phyloP scores from a whole-genome alignment of 2,797 vertebrate species.

The Phrynocephalus guinanensis region DNA sequence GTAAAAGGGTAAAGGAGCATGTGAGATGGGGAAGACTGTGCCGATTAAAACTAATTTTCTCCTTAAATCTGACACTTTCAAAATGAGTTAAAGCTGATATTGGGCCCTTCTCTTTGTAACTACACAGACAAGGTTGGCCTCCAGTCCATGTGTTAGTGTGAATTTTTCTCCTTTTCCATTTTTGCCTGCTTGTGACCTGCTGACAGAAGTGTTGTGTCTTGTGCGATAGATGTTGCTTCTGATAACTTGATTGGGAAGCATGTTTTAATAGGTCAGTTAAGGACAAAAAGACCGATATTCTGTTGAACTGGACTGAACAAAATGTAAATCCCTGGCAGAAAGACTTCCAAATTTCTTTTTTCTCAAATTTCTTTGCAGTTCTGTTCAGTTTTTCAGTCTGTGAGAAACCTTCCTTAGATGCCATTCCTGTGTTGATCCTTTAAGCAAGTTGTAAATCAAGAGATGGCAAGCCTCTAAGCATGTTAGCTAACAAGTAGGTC shows the following conservation, averaged over 20 bases:
- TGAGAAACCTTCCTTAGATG: background rate
- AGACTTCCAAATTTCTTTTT: background rate
- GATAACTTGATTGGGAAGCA: background rate
- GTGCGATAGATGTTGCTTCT: background rate
- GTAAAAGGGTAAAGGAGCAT: background rate
- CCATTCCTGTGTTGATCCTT: background rate
- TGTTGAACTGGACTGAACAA: background rate
- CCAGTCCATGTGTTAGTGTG: constrained; percentile 8
- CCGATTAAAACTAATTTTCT: background rate
- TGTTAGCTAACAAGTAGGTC: background rate
- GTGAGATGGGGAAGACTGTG: too few species aligned
- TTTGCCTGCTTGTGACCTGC: background rate
- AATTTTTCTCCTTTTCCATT: background rate
- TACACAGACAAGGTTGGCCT: fast-evolving
- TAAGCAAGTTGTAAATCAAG: background rate
- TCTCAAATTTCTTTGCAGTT: background rate
- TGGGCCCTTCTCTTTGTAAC: background rate
- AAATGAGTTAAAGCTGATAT: too few species aligned
- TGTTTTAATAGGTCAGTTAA: background rate
- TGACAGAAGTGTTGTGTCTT: background rate
- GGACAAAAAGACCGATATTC: constrained; percentile 29
- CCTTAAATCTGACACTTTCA: background rate
- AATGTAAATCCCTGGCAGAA: background rate
- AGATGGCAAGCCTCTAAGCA: background rate
- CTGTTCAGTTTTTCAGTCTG: constrained; percentile 5